Percentiles rank a stretch among this genome's conserved stretches.
Conservation (phyloP, 2,888 invertebrate species). For the Drepana falcataria region DNA sequence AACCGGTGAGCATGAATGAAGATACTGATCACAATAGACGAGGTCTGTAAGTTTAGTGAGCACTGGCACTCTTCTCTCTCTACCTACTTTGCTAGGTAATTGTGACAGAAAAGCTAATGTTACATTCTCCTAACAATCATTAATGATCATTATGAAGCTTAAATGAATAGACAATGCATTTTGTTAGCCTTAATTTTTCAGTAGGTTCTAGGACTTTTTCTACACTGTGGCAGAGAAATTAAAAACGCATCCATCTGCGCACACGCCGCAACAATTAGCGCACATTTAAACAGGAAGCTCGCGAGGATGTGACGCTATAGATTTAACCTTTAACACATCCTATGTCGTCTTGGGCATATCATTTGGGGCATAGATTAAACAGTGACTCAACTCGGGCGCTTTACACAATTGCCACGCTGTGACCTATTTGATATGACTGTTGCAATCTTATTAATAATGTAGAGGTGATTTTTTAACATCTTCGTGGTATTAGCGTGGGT, state of each 20-base stretch:
- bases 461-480: background rate
- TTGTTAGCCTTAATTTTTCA: no score
- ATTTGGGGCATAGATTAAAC: slow-evolving; percentile 43
- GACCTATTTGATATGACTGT: slow-evolving; percentile 4
- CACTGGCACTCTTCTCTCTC: no score
- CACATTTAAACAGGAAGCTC: slow-evolving; percentile 64
- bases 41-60: no score
- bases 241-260: slow-evolving; percentile 33
- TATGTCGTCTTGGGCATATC: slow-evolving; percentile 52
- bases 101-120: no score
- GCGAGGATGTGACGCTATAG: slow-evolving; percentile 72
- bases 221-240: slow-evolving; percentile 29
- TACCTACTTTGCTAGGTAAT: no score
- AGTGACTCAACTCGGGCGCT: slow-evolving; percentile 37
- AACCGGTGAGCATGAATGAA: no score
- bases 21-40: no score
- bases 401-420: slow-evolving; percentile 22
- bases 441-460: background rate
- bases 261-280: slow-evolving; percentile 58
- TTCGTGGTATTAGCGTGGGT: background rate
- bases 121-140: no score
- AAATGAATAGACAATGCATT: no score
- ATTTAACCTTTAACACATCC: slow-evolving; percentile 75
- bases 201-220: no score
- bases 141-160: no score